Evolutionary conservation across 37 sponge, comb jelly and placozoan species (phyloP), one percentile per base, ranked within the genome.

Genomic region (Bolinopsis microptera): DNA sequence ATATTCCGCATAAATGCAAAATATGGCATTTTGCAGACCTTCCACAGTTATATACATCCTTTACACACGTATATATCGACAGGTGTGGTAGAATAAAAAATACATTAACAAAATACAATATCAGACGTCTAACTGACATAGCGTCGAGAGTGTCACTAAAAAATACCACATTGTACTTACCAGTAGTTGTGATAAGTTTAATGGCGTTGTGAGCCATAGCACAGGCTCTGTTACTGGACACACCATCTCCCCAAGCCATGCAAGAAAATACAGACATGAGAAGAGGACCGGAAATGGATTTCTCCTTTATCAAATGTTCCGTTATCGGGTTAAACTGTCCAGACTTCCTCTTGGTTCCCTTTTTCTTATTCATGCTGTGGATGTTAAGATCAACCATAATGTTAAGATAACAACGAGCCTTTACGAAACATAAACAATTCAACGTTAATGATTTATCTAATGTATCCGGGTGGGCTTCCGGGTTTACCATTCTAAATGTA

Each of bases 171-270:
- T 18, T 22, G 68, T 36, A 28, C 33, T 31, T 86, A 41, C 90
- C 90, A 28, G 41, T 86, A 23, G 35, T 48, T 36, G 90, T 41
- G n/a, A 86, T 86, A n/a, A 86, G 41, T 27, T 86, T 86, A 48
- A 86, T 35, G 5, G 90, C 90, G 30, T 39, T 86, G 30, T 86
- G 90, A 38, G 90, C 90, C 90, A 86, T 86, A 18, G 90, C 90
- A 40, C 90, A 86, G 21, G 90, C 90, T 41, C 90, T 13, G 61
- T 86, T 86, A 39, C 61, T 41, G 25, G 26, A 77, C 80, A 34
- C 37, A 77, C 80, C 90, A 40, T 86, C 90, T 13, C 90, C 90
- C 90, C 90, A 86, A 3, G 90, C 41, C 90, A 86, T 86, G 48
- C 61, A 86, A 28, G 61, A 41, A 48, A 86, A 86, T 18, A 86